Evolutionary conservation across 2,113 vertebrate species (phyloP).

Genomic region (Rhynchomys soricoides): DNA sequence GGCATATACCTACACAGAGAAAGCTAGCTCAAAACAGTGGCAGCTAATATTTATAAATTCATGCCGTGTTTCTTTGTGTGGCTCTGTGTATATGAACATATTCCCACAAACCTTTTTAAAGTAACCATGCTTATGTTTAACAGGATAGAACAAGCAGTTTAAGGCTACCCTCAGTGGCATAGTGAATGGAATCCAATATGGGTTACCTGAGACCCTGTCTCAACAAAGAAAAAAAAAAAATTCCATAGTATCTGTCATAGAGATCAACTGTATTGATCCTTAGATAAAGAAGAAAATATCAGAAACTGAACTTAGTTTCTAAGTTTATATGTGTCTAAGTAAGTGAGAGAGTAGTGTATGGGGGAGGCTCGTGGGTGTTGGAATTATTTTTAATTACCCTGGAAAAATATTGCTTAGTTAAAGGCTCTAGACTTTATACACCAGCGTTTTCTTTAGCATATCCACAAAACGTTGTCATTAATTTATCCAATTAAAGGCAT

Average conservation of each 20-base stretch:
- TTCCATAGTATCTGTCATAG: neutral
- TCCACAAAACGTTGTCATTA: neutral
- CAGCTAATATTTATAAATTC: neutral
- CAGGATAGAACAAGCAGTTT: neutral
- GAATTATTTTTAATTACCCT: conserved; percentile 7
- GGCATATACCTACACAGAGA: neutral
- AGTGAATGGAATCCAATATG: neutral
- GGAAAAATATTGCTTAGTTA: neutral
- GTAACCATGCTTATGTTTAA: neutral
- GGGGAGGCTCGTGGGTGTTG: neutral
- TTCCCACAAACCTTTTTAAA: neutral
- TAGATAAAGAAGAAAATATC: neutral
- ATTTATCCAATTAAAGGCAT: neutral
- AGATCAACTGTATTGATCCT: neutral
- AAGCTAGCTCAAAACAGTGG: neutral
- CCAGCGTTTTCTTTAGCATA: neutral
- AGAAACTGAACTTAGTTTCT: neutral
- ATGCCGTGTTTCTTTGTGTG: neutral
- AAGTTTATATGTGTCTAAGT: neutral
- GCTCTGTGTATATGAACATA: neutral
- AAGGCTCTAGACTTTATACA: neutral
- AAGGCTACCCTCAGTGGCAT: neutral
- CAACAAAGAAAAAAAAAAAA: neutral
- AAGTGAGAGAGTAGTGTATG: neutral
- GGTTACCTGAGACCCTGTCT: neutral